Conservation (phyloP, 2,797 vertebrate species). For the Poeciliopsis paucimaculata region DNA sequence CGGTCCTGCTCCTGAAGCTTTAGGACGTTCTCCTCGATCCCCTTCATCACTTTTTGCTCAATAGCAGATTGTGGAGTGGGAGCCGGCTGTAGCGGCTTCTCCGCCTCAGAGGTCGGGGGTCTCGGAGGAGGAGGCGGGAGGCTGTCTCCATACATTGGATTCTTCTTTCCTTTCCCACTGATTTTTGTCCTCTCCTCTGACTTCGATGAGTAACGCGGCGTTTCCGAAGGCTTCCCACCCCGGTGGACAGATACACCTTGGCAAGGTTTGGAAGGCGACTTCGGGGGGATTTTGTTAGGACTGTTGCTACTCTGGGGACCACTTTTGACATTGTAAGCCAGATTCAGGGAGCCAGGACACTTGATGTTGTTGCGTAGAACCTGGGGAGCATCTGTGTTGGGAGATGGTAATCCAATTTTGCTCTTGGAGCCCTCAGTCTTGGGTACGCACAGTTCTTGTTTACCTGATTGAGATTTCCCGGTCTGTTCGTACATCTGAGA, state of each 20-base stretch:
- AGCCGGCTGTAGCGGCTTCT: slow-evolving; percentile 60
- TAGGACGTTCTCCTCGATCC: slow-evolving; percentile 94
- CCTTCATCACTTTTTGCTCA: slow-evolving; percentile 98
- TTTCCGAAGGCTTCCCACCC: slow-evolving; percentile 66
- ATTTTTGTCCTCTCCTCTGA: slow-evolving; percentile 83
- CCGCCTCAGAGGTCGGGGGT: slow-evolving; percentile 55
- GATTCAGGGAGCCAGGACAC: slow-evolving; percentile 81
- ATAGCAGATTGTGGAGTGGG: slow-evolving; percentile 87
- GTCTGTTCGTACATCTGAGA: slow-evolving; percentile 77
- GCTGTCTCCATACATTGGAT: slow-evolving; percentile 74
- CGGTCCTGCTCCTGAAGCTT: slow-evolving; percentile 92
- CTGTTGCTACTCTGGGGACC: slow-evolving; percentile 84
- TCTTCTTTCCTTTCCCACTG: slow-evolving; percentile 81
- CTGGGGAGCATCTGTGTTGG: slow-evolving; percentile 77
- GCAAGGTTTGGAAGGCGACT: slow-evolving; percentile 88
- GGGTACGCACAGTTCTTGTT: slow-evolving; percentile 74
- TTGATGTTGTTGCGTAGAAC: slow-evolving; percentile 85
- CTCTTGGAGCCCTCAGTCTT: slow-evolving; percentile 85
- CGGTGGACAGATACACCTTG: slow-evolving; percentile 70
- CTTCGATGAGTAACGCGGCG: slow-evolving; percentile 80
- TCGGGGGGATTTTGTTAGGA: slow-evolving; percentile 89
- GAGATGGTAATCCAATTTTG: slow-evolving; percentile 81
- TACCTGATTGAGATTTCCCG: slow-evolving; percentile 77
- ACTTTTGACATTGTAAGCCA: slow-evolving; percentile 74
- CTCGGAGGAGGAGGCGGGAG: slow-evolving; percentile 76